Base-by-base conservation (phyloP, 2,113 vertebrate species). In the Herpailurus yagouaroundi region DNA sequence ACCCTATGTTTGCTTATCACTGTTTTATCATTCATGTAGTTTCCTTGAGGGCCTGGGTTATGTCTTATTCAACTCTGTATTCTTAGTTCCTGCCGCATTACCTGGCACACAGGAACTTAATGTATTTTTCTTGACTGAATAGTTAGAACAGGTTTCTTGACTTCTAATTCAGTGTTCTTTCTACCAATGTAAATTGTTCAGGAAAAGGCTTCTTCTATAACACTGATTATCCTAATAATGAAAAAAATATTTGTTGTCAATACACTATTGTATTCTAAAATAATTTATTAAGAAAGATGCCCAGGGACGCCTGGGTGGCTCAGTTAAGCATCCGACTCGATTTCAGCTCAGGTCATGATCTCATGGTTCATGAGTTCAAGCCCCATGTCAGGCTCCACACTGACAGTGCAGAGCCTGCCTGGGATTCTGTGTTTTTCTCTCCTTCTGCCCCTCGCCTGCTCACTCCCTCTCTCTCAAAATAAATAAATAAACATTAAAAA, bases 61-160 rank as follows among this genome's bases (percentile, higher is more conserved):
- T 10, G 9, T 68, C 48, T 89, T 52, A 36, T 14, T 77, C 57
- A 85, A 64, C 77, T 93, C 21, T 69, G 18, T 79, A 91, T 23
- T 16, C 45, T 83, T 79, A 48, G 21, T 52, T 94, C 29, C 33
- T 55, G 63, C 29, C 74, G 60, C 52, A 64, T 0, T 90, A 50
- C 29, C 29, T 87, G 33, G 57, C 36, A 94, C n/a, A 89, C 12
- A 50, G 55, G 38, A 94, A 69, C n/a, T 73, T 90, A 86, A 87
- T 74, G 15, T 31, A 76, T 52, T 81, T 71, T 90, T 90, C 18
- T 33, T 90, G 73, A 64, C 0, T 71, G 7, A 92, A 84, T 4
- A 36, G 63, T 21, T 93, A 82, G 74, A 71, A 91, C 33, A 94
- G 29, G 69, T 50, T 97, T 94, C 60, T 93, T 33, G 64, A 96